A percentile compares a stretch with the other conserved stretches of the same genome.
Conservation (phyloP, 1,140 invertebrate genomes). For the Zaprionus ghesquierei region DNA sequence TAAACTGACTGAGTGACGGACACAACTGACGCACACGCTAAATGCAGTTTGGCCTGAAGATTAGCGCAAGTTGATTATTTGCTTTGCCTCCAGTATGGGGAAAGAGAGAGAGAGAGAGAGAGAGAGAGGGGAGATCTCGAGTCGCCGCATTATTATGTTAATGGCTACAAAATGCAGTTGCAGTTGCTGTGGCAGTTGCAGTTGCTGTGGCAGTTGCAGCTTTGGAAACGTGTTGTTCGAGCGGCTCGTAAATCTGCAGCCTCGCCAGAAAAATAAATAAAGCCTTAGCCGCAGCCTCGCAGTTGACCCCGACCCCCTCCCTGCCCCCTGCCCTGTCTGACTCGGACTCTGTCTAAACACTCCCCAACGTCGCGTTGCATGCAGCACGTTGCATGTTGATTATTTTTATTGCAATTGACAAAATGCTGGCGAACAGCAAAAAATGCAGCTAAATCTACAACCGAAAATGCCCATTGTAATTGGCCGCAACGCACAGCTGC, state of each 20-base stretch:
- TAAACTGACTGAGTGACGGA: slow-evolving; percentile 8
- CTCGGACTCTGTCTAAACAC: background rate
- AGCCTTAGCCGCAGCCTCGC: background rate
- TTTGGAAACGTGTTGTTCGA: slow-evolving; percentile 64
- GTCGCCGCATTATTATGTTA: slow-evolving; percentile 56
- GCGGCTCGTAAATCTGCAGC: slow-evolving; percentile 61
- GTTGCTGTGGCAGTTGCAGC: too few relatives aligned
- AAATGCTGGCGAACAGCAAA: slow-evolving; percentile 48
- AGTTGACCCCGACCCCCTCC: background rate
- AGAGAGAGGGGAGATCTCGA: background rate
- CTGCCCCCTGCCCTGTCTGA: background rate
- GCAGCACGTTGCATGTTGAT: slow-evolving; percentile 51
- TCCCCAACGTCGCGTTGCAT: slow-evolving; percentile 2
- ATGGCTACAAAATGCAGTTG: slow-evolving; percentile 59
- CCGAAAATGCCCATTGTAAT: slow-evolving; percentile 40
- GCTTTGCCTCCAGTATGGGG: slow-evolving; percentile 16
- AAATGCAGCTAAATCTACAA: slow-evolving; percentile 24
- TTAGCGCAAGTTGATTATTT: slow-evolving; percentile 62
- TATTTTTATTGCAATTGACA: slow-evolving; percentile 70
- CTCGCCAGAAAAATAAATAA: slow-evolving; percentile 41
- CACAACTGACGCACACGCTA: slow-evolving; percentile 30
- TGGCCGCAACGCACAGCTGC: slow-evolving; percentile 36
- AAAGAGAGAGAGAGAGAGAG: background rate
- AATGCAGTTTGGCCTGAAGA: slow-evolving; percentile 50
- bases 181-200: slow-evolving; percentile 36